Conservation (phyloP, 1,140 invertebrate genomes). For the Tetraneura akinire region DNA sequence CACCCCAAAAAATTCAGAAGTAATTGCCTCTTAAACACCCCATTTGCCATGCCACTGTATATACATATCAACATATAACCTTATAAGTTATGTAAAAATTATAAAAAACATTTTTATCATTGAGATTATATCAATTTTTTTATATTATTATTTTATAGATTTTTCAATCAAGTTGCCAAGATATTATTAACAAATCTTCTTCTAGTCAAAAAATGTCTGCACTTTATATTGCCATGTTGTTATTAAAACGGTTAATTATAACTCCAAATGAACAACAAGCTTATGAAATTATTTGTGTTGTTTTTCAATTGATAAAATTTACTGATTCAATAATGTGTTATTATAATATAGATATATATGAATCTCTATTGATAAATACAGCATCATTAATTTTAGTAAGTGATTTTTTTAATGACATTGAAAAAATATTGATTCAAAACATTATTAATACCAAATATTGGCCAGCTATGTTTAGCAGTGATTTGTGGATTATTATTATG, state of each 20-base stretch:
- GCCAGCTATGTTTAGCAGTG: conserved; percentile 27
- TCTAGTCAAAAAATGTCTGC: neutral
- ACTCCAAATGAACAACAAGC: neutral
- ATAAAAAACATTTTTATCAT: no score
- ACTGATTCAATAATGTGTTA: neutral
- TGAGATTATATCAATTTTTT: no score
- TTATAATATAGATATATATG: conserved; percentile 11
- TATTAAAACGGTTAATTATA: neutral
- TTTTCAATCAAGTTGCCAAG: neutral
- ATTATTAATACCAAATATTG: neutral
- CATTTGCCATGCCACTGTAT: no score
- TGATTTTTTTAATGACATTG: conserved; percentile 12
- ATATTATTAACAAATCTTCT: neutral
- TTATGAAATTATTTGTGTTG: neutral
- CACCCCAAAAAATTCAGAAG: no score
- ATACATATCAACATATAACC: no score
- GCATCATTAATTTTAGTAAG: neutral
- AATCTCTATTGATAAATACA: neutral
- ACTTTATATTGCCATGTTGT: neutral
- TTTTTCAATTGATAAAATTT: conserved; percentile 9
- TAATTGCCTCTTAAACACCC: no score
- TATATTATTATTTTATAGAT: neutral
- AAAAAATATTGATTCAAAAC: conserved; percentile 25
- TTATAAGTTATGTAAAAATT: no score
- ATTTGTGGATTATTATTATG: conserved; percentile 33